Base-by-base conservation (phyloP, 64 coral and sea anemone species). In the Montipora foliosa region DNA sequence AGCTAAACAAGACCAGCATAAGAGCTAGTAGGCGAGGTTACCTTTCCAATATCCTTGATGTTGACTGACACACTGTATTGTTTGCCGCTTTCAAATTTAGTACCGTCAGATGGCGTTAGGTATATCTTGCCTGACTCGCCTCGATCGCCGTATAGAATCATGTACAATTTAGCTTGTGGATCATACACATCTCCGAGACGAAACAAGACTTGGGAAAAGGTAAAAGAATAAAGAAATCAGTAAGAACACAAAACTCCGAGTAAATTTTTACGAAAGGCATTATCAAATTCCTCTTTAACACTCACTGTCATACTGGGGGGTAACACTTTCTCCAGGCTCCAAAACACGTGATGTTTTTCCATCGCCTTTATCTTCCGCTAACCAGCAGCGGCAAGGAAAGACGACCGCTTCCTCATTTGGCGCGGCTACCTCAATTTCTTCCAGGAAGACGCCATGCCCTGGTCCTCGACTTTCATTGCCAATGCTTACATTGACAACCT, bases 391-490 rank as follows among this genome's bases (percentile, higher is more conserved):
- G 72, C 97, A 96, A 4, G 97, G 94, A 64, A 96, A 99, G 10
- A 96, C 6, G 50, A 89, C 78, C 15, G 92, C 75, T n/a, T 94
- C 84, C 49, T 94, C 94, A 75, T 59, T 85, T 48, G 94, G 94
- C 22, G 95, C 91, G 5, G 49, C 73, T 2, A 99, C 81, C 44
- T 95, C 92, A 0, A 99, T 95, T 81, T 96, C 97, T 52, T 99
- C 97, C 15, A 99, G 89, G 74, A 94, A 94, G 49, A 95, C 86
- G 16, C 92, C 94, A 64, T 94, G 87, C 16, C 94, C 97, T 19
- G 91, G 91, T 71, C 97, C 97, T 24, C 91, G 91, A 77, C 95
- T 89, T 59, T 99, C 97, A n/a, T 99, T 95, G 47, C 97, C 97
- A 79, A 99, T 89, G 17, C 58, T 86, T 45, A 99, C 80, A 70